Conservation (phyloP, 2,888 invertebrate species). For the Biston betularia region DNA sequence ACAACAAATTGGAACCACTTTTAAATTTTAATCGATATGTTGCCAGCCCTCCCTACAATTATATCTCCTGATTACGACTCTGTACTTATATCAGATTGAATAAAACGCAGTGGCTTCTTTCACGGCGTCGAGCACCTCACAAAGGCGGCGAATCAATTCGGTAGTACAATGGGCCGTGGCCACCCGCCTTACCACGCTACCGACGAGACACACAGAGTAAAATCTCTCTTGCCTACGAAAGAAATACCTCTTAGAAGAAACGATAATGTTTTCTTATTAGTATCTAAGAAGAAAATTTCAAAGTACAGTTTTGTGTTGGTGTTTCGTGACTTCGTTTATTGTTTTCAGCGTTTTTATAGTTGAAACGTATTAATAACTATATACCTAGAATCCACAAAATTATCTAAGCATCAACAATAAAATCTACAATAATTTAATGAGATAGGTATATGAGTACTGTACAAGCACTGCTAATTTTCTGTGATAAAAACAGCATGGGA, state of each 20-base stretch:
- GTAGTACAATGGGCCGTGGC: slow-evolving; percentile 68
- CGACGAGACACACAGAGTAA: slow-evolving; percentile 7
- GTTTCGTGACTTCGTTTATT: background rate
- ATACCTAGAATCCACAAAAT: too few species aligned
- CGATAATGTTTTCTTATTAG: background rate
- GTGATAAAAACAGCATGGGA: too few species aligned
- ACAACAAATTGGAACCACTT: too few species aligned
- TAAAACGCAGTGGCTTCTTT: slow-evolving; percentile 74
- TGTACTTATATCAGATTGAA: slow-evolving; percentile 65
- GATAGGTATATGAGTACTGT: too few species aligned
- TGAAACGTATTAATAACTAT: background rate
- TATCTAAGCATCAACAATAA: too few species aligned
- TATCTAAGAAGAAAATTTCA: background rate
- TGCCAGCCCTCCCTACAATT: background rate
- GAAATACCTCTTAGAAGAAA: slow-evolving; percentile 14
- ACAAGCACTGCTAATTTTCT: too few species aligned
- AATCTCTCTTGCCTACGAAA: slow-evolving; percentile 15
- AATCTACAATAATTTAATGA: too few species aligned
- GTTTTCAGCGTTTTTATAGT: background rate
- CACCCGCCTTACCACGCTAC: slow-evolving; percentile 28
- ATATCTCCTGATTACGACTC: background rate
- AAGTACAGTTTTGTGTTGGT: background rate
- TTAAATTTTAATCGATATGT: too few species aligned
- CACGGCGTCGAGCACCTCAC: slow-evolving; percentile 69
- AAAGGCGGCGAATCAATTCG: slow-evolving; percentile 74